Conservation (phyloP, 2,113 vertebrate species). For the Hyperoodon ampullatus region DNA sequence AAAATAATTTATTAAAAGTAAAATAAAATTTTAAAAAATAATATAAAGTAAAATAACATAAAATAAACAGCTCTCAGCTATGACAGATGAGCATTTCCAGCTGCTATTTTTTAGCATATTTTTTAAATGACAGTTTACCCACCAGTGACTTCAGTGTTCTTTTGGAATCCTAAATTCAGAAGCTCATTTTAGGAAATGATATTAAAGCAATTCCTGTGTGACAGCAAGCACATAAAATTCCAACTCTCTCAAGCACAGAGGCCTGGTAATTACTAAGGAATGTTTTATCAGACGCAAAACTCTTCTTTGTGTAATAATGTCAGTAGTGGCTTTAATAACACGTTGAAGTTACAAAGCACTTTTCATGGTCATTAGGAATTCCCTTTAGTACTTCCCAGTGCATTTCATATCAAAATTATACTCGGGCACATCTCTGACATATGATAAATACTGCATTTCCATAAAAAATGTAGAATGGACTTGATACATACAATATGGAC, state of each 20-base stretch:
- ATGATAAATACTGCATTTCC: background rate
- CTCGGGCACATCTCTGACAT: background rate
- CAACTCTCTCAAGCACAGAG: background rate
- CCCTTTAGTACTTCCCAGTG: background rate
- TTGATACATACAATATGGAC: background rate
- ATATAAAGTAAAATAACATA: background rate
- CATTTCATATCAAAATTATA: background rate
- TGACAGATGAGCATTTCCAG: background rate
- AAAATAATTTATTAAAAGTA: background rate
- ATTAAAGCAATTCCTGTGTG: background rate
- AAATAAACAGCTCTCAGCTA: background rate
- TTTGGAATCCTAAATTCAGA: constrained; percentile 19
- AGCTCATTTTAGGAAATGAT: background rate
- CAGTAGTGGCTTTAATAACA: background rate
- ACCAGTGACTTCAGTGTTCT: background rate
- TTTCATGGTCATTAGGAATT: background rate
- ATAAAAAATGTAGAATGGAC: background rate
- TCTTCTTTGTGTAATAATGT: background rate
- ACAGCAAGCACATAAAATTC: background rate
- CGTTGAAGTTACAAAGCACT: background rate
- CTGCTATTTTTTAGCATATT: background rate
- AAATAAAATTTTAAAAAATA: background rate
- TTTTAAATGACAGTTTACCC: background rate
- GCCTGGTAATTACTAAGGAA: background rate
- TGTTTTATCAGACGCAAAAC: background rate